These are phyloP conservation scores for Probaryconus sp. DNA, from an alignment of 1,140 invertebrate species.

Conservation along the genomic window DNA sequence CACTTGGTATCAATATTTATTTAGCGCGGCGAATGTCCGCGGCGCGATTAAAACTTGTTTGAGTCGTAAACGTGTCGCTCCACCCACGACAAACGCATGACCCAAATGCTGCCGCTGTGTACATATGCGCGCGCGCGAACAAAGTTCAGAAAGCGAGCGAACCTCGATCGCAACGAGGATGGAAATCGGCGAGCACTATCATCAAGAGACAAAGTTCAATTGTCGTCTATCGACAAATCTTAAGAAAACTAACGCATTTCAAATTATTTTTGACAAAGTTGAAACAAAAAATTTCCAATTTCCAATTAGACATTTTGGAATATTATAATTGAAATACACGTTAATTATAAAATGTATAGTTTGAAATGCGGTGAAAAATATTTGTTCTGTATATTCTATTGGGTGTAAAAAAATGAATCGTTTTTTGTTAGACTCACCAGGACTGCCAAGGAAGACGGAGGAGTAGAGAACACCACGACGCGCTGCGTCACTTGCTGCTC, in stretches of 20 bases:
- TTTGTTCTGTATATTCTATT: too few relatives aligned
- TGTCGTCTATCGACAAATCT: too few relatives aligned
- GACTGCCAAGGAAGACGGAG: constrained; percentile 93
- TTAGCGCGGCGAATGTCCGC: constrained; percentile 72
- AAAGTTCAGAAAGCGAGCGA: constrained; percentile 23
- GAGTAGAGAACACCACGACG: constrained; percentile 89
- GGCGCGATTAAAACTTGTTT: constrained; percentile 75
- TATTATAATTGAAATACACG: too few relatives aligned
- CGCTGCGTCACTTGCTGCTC: constrained; percentile 85
- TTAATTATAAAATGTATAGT: too few relatives aligned
- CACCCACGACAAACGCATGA: constrained; percentile 67
- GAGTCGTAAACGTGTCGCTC: constrained; percentile 73
- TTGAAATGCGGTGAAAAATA: too few relatives aligned
- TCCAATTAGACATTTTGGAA: too few relatives aligned
- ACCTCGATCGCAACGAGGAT: constrained; percentile 1
- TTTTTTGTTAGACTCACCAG: constrained; percentile 84
- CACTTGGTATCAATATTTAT: constrained; percentile 77
- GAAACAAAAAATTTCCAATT: too few relatives aligned
- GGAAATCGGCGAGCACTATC: constrained; percentile 48
- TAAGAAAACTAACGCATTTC: too few relatives aligned
- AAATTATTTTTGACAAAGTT: too few relatives aligned
- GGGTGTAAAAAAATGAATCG: too few relatives aligned
- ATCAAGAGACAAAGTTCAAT: too few relatives aligned
- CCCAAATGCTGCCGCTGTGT: constrained; percentile 45
- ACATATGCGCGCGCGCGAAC: constrained; percentile 23